These are phyloP conservation scores for Hydropsyche tenuis DNA, from an alignment of 1,140 invertebrate genomes.

Conservation along the genomic window DNA sequence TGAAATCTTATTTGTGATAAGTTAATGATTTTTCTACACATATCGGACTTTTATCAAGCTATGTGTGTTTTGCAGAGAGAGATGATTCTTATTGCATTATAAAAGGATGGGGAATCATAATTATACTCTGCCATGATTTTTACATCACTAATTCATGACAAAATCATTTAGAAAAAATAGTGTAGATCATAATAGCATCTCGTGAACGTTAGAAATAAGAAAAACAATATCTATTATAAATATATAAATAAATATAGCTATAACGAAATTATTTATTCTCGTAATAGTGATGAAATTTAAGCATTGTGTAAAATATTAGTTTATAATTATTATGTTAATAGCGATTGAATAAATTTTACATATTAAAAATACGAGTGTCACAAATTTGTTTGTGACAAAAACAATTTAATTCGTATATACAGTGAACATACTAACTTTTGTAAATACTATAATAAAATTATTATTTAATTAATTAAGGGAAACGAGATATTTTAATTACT, in stretches of 20 bases:
- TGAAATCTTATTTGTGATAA: constrained; percentile 25
- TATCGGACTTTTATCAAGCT: constrained; percentile 7
- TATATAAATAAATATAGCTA: constrained; percentile 51
- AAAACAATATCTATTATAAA: constrained; percentile 51
- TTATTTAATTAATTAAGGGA: constrained; percentile 43
- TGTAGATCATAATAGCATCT: constrained; percentile 43
- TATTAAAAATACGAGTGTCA: constrained; percentile 32
- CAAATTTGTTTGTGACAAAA: constrained; percentile 33
- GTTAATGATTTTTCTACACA: constrained; percentile 15
- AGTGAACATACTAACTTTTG: constrained; percentile 45
- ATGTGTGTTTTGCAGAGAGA: constrained; percentile 26
- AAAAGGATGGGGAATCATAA: constrained; percentile 40
- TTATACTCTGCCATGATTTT: constrained; percentile 45
- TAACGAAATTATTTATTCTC: constrained; percentile 51
- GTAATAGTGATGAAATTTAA: constrained; percentile 49
- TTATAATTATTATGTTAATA: constrained; percentile 48
- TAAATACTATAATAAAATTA: constrained; percentile 45
- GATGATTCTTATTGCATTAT: constrained; percentile 36
- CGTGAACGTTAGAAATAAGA: constrained; percentile 45
- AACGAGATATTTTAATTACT: constrained; percentile 51
- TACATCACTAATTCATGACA: constrained; percentile 47
- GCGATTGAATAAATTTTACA: constrained; percentile 42
- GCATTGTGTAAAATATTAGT: constrained; percentile 49
- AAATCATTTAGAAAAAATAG: constrained; percentile 47
- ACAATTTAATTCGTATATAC: constrained; percentile 35